Base-by-base conservation (phyloP, 2,888 invertebrate genomes). In the Chalcosyrphus nemorum region DNA sequence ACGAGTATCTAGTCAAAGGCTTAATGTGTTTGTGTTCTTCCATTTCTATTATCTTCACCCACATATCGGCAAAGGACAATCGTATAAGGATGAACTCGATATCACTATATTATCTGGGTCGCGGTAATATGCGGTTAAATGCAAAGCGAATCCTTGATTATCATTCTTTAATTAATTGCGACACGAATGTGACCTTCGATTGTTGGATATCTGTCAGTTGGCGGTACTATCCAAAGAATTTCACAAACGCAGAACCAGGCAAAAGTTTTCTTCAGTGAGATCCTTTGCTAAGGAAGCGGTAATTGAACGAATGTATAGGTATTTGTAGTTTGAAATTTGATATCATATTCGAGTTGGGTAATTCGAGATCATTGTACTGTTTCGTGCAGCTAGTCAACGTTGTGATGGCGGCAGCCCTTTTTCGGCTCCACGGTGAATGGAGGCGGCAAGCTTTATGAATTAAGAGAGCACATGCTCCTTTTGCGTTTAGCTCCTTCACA, bases 401-500 rank as follows among this genome's bases (percentile, higher is more conserved):
- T 74, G 35, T 74, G 80, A 80, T 80, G 80, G 80, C 80, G 84
- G 80, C 68, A 54, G 57, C 5, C 6, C 75, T 38, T 84, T 66
- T 80, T 56, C 38, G 38, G 41, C 38, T 65, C 13, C 13, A n/a
- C 43, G 2, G 54, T 75, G 70, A 75, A 75, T 75, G 13, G 86
- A 66, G 76, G 86, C 87, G 87, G 87, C 78, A 78, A 86, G 81
- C 87, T 86, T 87, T 87, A 75, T 70, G 66, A 87, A 87, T 87
- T 87, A 86, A 86, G 82, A 81, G 86, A 87, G 86, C 86, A 86
- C 86, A 86, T 87, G 35, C 74, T 71, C 68, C 9, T 61, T 13
- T 56, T n/a, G n/a, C 3, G 9, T 21, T 41, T 11, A 9, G 27
- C 29, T 7, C 3, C 13, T 7, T 41, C 27, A 41, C 7, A 5